A percentile compares a stretch with the other conserved stretches of the same genome.
phyloP scores from a whole-genome alignment of 2,113 vertebrate genomes.

The Ailurus styani region DNA sequence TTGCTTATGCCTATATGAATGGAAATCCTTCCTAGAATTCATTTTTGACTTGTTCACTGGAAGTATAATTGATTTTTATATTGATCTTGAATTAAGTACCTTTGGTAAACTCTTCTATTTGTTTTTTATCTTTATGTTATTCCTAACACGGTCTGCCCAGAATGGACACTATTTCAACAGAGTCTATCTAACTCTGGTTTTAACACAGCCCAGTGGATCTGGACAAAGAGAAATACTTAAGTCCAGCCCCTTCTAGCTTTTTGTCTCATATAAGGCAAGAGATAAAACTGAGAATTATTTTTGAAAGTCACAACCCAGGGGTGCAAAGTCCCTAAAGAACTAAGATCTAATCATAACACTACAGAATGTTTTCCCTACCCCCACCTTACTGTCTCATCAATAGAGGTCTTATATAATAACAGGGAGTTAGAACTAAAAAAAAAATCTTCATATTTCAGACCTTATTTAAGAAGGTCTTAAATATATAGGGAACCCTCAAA shows the following conservation, averaged over 20 bases:
- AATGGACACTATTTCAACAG: neutral
- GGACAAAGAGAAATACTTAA: neutral
- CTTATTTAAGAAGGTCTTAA: neutral
- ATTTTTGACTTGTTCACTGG: neutral
- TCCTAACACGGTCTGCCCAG: neutral
- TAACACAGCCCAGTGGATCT: neutral
- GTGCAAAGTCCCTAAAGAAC: neutral
- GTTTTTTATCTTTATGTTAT: neutral
- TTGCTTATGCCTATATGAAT: neutral
- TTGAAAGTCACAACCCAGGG: neutral
- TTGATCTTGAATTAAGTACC: neutral
- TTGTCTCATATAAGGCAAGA: neutral
- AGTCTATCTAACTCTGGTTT: neutral
- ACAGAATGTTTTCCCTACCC: neutral
- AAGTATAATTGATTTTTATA: neutral
- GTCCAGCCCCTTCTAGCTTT: neutral
- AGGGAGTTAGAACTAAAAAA: neutral
- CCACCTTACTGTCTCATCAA: neutral
- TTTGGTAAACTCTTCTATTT: neutral
- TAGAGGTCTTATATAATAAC: neutral
- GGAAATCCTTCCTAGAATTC: neutral
- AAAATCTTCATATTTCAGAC: neutral
- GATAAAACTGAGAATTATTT: neutral
- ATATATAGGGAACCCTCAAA: neutral
- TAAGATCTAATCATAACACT: neutral